Evolutionary conservation across 2,888 invertebrate species (phyloP).

Genomic region (Hypolimnas misippus): DNA sequence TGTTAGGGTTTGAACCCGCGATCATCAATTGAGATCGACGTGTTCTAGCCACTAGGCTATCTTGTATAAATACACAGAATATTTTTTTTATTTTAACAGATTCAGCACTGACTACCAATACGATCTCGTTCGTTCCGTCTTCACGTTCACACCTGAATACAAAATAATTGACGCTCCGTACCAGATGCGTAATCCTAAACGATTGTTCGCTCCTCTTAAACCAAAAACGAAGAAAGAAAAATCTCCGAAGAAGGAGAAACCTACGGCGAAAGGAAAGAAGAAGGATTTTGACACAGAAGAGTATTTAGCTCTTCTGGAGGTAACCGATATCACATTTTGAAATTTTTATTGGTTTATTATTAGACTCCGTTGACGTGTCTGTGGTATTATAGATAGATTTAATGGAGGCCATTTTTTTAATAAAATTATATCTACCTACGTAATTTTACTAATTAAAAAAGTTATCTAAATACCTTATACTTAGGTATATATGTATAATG

Average conservation of each 20-base stretch:
- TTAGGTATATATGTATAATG: no score
- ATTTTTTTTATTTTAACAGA: conserved; percentile 47
- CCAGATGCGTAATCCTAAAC: conserved; percentile 64
- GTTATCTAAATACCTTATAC: no score
- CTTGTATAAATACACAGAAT: no score
- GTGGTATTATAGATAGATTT: no score
- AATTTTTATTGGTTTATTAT: background rate
- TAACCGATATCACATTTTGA: conserved; percentile 33
- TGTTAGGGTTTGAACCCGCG: no score
- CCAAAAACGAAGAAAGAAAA: conserved; percentile 58
- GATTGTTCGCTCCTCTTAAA: conserved; percentile 57
- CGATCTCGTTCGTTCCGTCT: conserved; percentile 67
- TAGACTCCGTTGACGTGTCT: no score
- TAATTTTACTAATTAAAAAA: no score
- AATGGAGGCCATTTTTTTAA: no score
- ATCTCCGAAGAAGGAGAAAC: conserved; percentile 56
- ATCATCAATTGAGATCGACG: no score
- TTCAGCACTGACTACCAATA: conserved; percentile 77
- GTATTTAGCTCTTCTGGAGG: conserved; percentile 65
- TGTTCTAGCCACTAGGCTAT: no score
- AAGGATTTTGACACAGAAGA: conserved; percentile 60
- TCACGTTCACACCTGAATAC: conserved; percentile 69
- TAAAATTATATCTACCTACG: no score
- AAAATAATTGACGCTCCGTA: conserved; percentile 61
- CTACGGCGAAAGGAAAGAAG: conserved; percentile 57